Evolutionary conservation across 2,113 vertebrate species (phyloP).

Genomic region (Hipposideros armiger): DNA sequence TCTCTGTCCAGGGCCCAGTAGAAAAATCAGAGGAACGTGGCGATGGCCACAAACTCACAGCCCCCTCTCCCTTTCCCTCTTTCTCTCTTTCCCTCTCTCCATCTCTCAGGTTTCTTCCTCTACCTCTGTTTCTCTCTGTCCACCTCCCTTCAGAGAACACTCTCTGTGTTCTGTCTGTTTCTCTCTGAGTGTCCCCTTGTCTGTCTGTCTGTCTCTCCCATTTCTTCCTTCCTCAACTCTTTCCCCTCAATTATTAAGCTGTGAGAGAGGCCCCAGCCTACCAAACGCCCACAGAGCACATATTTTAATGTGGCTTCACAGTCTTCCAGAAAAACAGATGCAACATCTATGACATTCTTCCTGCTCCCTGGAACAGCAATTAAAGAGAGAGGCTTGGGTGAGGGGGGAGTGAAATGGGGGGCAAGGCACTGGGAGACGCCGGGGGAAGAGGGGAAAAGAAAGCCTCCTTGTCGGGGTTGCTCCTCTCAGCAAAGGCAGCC

Average conservation of each 20-base stretch:
- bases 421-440: neutral
- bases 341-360: conserved; percentile 82
- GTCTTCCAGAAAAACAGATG: conserved; percentile 87
- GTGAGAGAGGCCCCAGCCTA: conserved; percentile 84
- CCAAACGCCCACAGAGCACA: conserved; percentile 87
- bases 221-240: neutral
- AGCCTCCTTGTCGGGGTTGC: conserved; percentile 66
- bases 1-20: neutral
- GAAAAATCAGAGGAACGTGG: neutral
- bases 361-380: conserved; percentile 84
- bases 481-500: conserved; percentile 80
- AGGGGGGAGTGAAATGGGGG: rapidly evolving
- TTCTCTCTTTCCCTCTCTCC: neutral
- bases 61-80: neutral
- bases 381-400: conserved; percentile 70
- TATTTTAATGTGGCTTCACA: conserved; percentile 87
- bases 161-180: neutral
- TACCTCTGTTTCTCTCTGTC: neutral
- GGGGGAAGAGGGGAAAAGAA: conserved; percentile 32
- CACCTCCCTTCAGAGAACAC: neutral
- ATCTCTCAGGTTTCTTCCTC: neutral
- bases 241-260: conserved; percentile 73
- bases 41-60: neutral
- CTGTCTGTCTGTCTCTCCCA: neutral
- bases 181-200: neutral